Percentiles rank a stretch among this genome's conserved stretches.
Conservation (phyloP, 2,888 invertebrate genomes). For the Matsumyia berberina region DNA sequence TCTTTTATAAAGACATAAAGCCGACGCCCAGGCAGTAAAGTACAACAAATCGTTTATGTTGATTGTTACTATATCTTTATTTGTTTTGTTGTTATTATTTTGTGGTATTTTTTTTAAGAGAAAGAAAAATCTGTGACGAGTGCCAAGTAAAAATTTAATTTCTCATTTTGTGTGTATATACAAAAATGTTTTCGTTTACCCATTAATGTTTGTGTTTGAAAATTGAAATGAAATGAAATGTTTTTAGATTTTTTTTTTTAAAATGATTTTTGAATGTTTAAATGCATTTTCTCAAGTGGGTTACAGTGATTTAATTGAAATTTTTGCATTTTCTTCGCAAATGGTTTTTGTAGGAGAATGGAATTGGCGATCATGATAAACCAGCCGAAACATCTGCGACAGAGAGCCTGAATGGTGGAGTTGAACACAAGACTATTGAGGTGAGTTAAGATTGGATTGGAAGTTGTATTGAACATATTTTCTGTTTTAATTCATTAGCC, state of each 20-base stretch:
- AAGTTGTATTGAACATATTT: background rate
- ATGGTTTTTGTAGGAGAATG: slow-evolving; percentile 77
- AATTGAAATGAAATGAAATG: slow-evolving; percentile 41
- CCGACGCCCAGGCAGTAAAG: slow-evolving; percentile 31
- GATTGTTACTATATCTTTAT: slow-evolving; percentile 1
- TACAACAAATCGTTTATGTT: slow-evolving; percentile 13
- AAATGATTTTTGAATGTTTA: background rate
- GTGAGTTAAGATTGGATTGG: slow-evolving; percentile 44
- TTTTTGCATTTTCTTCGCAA: slow-evolving; percentile 29
- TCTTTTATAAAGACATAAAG: background rate
- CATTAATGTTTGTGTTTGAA: slow-evolving; percentile 42
- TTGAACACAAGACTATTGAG: slow-evolving; percentile 78
- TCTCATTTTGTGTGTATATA: slow-evolving; percentile 65
- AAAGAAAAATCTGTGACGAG: background rate
- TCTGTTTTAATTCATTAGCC: slow-evolving; percentile 33
- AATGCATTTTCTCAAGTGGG: slow-evolving; percentile 4
- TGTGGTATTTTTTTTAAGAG: slow-evolving; percentile 12
- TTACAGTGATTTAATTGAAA: slow-evolving; percentile 2
- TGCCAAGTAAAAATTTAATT: slow-evolving; percentile 56
- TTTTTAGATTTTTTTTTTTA: slow-evolving; percentile 10
- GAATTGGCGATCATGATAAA: slow-evolving; percentile 77
- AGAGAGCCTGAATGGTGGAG: slow-evolving; percentile 78
- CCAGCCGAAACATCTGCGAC: slow-evolving; percentile 78
- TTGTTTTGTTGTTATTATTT: slow-evolving; percentile 15
- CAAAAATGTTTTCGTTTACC: slow-evolving; percentile 5